Conservation (phyloP, 2,888 invertebrate species). For the Heliconius sara region DNA sequence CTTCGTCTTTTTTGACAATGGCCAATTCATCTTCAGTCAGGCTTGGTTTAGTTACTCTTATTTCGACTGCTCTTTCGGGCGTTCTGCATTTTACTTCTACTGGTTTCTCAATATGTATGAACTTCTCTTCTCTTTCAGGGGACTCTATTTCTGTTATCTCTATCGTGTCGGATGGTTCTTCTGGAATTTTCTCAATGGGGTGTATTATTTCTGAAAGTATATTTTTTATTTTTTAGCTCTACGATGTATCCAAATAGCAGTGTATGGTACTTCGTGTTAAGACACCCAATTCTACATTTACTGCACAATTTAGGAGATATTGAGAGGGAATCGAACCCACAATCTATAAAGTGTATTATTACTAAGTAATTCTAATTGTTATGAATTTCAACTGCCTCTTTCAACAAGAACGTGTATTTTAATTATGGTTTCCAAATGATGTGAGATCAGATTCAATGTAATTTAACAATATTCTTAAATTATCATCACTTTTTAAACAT, state of each 20-base stretch:
- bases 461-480: no score
- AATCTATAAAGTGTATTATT: no score
- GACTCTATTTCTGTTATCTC: constrained; percentile 43
- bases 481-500: no score
- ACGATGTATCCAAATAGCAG: neutral
- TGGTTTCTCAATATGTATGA: constrained; percentile 13
- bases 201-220: constrained; percentile 28
- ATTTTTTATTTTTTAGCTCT: neutral
- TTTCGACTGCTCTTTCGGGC: constrained; percentile 21
- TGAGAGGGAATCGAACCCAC: no score
- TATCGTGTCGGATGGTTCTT: constrained; percentile 28
- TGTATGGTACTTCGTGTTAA: no score
- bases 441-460: no score
- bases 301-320: no score
- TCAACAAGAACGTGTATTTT: no score
- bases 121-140: constrained; percentile 25
- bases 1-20: constrained; percentile 51
- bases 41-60: constrained; percentile 44
- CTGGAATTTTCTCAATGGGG: constrained; percentile 29
- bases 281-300: no score
- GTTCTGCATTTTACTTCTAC: constrained; percentile 13
- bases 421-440: no score
- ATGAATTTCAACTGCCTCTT: no score
- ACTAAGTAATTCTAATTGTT: no score
- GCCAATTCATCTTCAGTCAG: constrained; percentile 57